These are phyloP conservation scores for Elephantulus edwardii DNA, from an alignment of 2,113 vertebrate species.

Conservation along the genomic window DNA sequence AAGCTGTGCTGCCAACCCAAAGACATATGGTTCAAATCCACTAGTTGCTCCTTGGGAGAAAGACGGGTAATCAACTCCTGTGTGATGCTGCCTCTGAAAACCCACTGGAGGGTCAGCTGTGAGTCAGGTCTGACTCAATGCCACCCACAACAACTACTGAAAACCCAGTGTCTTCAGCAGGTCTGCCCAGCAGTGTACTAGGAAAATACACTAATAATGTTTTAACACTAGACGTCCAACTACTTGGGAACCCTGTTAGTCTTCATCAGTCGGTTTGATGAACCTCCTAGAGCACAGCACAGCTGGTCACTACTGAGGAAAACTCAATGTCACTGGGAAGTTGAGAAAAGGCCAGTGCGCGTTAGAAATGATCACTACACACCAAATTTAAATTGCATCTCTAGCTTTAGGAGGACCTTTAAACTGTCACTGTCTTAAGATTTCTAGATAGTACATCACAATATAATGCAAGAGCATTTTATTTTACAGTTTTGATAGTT, in stretches of 20 bases:
- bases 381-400: constrained; percentile 14
- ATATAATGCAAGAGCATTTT: constrained; percentile 12
- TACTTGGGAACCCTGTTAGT: background rate
- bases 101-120: no score
- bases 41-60: no score
- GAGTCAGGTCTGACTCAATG: no score
- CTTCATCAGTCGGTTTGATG: background rate
- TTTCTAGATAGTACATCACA: constrained; percentile 13
- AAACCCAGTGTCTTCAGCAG: background rate
- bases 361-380: background rate
- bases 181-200: background rate
- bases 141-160: no score
- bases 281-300: background rate
- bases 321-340: background rate
- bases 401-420: constrained; percentile 41
- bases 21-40: no score
- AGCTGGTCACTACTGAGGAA: background rate
- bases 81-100: no score
- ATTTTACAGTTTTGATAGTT: constrained; percentile 1
- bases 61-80: no score
- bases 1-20: no score
- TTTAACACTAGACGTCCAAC: background rate
- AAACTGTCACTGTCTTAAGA: background rate
- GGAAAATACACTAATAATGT: background rate
- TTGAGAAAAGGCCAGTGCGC: constrained; percentile 5